Conservation (phyloP, 1,140 invertebrate genomes). For the Orius insidiosus region DNA sequence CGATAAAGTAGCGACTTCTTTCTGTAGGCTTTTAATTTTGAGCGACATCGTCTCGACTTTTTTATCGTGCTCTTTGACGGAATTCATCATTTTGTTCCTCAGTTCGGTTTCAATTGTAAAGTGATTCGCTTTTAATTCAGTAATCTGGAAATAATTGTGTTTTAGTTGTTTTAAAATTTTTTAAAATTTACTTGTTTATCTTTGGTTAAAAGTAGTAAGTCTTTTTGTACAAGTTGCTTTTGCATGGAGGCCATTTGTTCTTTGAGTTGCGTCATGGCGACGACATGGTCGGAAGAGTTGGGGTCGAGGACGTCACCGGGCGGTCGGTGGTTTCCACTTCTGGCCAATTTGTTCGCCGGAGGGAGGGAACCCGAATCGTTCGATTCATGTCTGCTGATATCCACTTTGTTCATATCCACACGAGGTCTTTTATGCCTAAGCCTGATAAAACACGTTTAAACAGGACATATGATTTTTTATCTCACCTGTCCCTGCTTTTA, state of each 20-base stretch:
- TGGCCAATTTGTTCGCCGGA: slow-evolving; percentile 14
- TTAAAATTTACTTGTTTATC: slow-evolving; percentile 43
- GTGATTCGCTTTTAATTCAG: slow-evolving; percentile 80
- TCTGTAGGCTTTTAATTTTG: slow-evolving; percentile 57
- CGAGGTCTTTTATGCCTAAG: slow-evolving; percentile 22
- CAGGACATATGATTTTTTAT: slow-evolving; percentile 25
- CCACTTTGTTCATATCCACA: slow-evolving; percentile 48
- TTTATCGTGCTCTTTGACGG: slow-evolving; percentile 61
- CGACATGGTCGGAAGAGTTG: slow-evolving; percentile 81
- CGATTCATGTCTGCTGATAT: slow-evolving; percentile 18
- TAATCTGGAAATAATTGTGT: slow-evolving; percentile 47
- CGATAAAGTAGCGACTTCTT: slow-evolving; percentile 67
- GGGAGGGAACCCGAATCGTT: not conserved
- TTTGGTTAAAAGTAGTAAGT: slow-evolving; percentile 69
- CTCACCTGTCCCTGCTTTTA: slow-evolving; percentile 28
- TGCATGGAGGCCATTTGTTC: slow-evolving; percentile 87
- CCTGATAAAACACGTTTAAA: not conserved
- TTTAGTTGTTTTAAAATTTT: not conserved
- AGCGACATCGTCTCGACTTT: slow-evolving; percentile 61
- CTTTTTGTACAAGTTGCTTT: slow-evolving; percentile 71
- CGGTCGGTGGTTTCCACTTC: slow-evolving; percentile 21
- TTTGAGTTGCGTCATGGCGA: slow-evolving; percentile 82
- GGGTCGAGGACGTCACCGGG: slow-evolving; percentile 42
- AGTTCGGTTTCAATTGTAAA: slow-evolving; percentile 74
- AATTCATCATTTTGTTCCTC: slow-evolving; percentile 63